These are phyloP conservation scores for Oasisia sp. DNA, from an alignment of 2,888 invertebrate genomes.

Conservation along the genomic window DNA sequence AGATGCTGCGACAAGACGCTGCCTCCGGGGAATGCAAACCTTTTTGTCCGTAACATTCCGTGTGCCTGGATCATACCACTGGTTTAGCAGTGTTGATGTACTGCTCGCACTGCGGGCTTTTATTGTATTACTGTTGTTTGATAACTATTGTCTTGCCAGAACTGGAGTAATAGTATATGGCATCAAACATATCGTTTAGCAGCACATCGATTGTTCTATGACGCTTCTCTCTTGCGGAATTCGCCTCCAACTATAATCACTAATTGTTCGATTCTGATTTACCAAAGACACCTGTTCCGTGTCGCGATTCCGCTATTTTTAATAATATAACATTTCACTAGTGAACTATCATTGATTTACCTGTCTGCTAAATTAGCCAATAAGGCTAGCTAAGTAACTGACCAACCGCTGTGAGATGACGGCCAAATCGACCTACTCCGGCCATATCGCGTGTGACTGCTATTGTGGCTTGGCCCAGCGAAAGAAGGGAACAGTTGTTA, in stretches of 20 bases:
- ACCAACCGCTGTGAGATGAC: too few relatives aligned
- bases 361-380: neutral
- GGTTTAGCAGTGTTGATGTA: neutral
- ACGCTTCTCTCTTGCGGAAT: neutral
- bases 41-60: neutral
- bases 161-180: neutral
- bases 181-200: neutral
- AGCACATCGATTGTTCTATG: neutral
- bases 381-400: neutral
- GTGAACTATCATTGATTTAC: neutral
- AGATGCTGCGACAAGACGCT: neutral
- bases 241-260: neutral
- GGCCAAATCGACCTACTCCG: neutral
- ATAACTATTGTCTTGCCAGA: neutral
- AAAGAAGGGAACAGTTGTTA: neutral
- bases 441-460: neutral
- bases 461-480: neutral
- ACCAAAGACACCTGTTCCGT: neutral
- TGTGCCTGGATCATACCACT: neutral
- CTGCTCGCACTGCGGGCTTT: neutral
- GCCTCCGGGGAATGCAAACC: neutral
- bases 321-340: neutral
- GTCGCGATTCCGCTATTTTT: neutral
- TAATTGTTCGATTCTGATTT: neutral
- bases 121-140: neutral